Base-by-base conservation (phyloP, 2,797 vertebrate genomes). In the Harpagifer antarcticus region DNA sequence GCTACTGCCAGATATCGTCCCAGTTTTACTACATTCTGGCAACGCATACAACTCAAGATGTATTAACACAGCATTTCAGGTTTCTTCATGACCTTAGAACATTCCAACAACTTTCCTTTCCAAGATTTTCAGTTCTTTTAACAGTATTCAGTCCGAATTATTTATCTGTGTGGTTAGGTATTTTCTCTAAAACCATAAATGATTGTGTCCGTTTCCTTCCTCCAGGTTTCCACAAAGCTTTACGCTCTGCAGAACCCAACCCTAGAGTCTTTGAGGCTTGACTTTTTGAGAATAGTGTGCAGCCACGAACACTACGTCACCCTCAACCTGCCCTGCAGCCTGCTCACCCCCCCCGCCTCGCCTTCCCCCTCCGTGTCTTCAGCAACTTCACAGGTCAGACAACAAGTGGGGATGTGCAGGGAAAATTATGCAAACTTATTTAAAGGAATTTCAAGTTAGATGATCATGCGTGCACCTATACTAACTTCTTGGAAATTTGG, bases 301-400 rank as follows among this genome's bases (percentile, higher is more conserved):
- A 99, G 98, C 85, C 98, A 99, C 0, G 98, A 99, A 74, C 98
- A 99, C 90, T 99, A 99, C 0, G 98, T 99, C 75, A 98, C 98
- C 23, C 89, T 99, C 45, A 99, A 99, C 77, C 93, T 99, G 71
- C 98, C 98, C 69, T 99, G 97, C 89, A 97, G 98, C 76, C 90
- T 99, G 57, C 97, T 99, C 45, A 99, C 98, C 0, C 98, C 98
- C 0, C 98, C 98, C 19, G 97, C 98, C 2, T 99, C 98, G 9
- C 98, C 98, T 0, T 99, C 98, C 0, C 98, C 98, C 0, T 99
- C 98, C 0, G 98, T 99, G 63, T 99, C 98, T 70, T 99, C 98
- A 54, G 98, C 98, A 60, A 99, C 98, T 9, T 99, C 98, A 47
- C 98, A 99, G 97, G 98, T 99, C 88, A 19, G 76, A 64, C 14